These are phyloP conservation scores for Teleopsis dalmanni DNA, from an alignment of 1,140 invertebrate species.

Conservation along the genomic window DNA sequence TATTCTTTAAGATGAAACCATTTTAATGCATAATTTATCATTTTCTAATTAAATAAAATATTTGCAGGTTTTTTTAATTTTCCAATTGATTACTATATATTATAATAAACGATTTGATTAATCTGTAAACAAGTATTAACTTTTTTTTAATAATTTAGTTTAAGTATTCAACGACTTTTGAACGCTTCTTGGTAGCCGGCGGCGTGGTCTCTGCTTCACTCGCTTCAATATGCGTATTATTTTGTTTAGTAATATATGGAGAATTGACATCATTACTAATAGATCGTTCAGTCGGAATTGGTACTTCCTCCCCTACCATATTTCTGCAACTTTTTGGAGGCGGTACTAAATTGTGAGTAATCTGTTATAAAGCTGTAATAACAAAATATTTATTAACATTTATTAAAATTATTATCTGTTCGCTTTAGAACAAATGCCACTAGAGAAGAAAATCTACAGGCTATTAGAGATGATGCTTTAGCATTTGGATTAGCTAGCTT, in stretches of 20 bases:
- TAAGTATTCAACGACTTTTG: slow-evolving; percentile 54
- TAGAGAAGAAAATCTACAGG: slow-evolving; percentile 49
- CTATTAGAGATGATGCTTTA: slow-evolving; percentile 56
- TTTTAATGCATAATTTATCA: no score
- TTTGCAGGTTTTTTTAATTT: no score
- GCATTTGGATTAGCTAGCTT: slow-evolving; percentile 56
- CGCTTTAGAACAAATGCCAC: slow-evolving; percentile 47
- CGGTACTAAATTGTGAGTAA: slow-evolving; percentile 41
- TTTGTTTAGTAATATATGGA: slow-evolving; percentile 58
- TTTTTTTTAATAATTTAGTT: no score
- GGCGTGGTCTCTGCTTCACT: slow-evolving; percentile 37
- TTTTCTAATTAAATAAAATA: no score
- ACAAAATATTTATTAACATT: no score
- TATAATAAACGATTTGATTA: no score
- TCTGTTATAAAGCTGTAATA: neutral
- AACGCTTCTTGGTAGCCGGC: slow-evolving; percentile 48
- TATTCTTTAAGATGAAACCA: no score
- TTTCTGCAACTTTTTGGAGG: slow-evolving; percentile 55
- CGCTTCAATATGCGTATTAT: slow-evolving; percentile 48
- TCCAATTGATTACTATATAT: no score
- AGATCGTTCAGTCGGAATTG: slow-evolving; percentile 50
- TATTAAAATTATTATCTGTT: no score
- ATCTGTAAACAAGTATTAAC: no score
- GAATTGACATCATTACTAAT: slow-evolving; percentile 59
- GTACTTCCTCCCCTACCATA: slow-evolving; percentile 50